Percentiles rank a stretch among this genome's conserved stretches.
These are phyloP conservation scores for Ciconia maguari DNA, from an alignment of 2,113 vertebrate genomes.

Conservation along the genomic window DNA sequence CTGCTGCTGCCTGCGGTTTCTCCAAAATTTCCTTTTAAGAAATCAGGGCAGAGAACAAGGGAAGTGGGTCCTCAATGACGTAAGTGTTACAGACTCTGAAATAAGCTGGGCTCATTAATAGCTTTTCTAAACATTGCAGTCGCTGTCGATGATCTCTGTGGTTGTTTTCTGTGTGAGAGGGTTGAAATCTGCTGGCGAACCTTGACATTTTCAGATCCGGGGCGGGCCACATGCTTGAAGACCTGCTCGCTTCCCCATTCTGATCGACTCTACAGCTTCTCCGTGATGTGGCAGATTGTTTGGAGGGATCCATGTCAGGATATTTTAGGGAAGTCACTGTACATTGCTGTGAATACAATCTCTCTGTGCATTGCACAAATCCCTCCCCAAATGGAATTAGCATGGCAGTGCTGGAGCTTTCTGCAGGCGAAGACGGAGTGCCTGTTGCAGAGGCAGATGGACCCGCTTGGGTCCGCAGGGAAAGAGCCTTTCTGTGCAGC, in stretches of 20 bases:
- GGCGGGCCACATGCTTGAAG: neutral
- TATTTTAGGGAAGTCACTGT: constrained; percentile 1
- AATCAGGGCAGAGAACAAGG: neutral
- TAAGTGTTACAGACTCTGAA: neutral
- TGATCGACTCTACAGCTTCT: neutral
- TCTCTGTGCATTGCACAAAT: neutral
- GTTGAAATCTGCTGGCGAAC: neutral
- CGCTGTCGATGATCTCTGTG: neutral
- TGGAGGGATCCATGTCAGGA: neutral
- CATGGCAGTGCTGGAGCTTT: neutral
- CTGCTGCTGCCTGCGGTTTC: neutral
- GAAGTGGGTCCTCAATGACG: constrained; percentile 19
- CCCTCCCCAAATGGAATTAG: neutral
- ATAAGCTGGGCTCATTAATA: neutral
- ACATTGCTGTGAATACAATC: neutral
- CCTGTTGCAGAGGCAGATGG: neutral
- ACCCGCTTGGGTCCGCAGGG: neutral
- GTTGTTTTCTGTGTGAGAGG: neutral
- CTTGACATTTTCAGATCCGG: neutral
- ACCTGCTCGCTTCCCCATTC: neutral
- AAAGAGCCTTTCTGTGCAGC: neutral
- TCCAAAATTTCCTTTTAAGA: neutral
- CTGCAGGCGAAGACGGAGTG: neutral
- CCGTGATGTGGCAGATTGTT: neutral
- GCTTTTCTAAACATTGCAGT: neutral